These are phyloP conservation scores for Sciurus vulgaris DNA, from an alignment of 2,797 vertebrate species.

Conservation along the genomic window DNA sequence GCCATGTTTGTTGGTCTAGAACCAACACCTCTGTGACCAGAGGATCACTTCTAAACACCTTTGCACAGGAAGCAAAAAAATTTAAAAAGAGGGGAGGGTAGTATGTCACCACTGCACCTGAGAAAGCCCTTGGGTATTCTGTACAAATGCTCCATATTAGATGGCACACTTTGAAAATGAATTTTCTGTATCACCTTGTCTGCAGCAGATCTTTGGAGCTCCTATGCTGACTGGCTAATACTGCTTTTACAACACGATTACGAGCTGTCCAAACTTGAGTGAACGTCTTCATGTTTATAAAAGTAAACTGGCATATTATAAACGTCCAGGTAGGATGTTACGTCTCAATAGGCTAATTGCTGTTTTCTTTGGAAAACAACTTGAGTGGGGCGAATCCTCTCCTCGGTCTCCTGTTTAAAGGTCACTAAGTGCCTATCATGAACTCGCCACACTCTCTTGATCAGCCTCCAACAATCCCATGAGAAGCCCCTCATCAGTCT, in stretches of 20 bases:
- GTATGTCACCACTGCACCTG: background rate
- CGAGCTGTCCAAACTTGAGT: background rate
- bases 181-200: background rate
- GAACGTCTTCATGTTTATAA: slow-evolving; percentile 7
- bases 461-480: background rate
- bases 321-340: background rate
- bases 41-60: background rate
- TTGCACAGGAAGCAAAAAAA: background rate
- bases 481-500: background rate
- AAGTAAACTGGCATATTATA: background rate
- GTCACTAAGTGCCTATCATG: background rate
- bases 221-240: background rate
- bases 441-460: background rate
- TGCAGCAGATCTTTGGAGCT: background rate
- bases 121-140: background rate
- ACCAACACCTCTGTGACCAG: background rate
- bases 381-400: background rate
- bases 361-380: background rate
- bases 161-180: background rate
- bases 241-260: background rate
- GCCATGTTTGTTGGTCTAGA: too few species aligned
- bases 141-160: background rate
- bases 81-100: background rate
- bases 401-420: background rate
- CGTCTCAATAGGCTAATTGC: background rate